Evolutionary conservation across 2,888 invertebrate species (phyloP).

Genomic region (Eupithecia tripunctaria): DNA sequence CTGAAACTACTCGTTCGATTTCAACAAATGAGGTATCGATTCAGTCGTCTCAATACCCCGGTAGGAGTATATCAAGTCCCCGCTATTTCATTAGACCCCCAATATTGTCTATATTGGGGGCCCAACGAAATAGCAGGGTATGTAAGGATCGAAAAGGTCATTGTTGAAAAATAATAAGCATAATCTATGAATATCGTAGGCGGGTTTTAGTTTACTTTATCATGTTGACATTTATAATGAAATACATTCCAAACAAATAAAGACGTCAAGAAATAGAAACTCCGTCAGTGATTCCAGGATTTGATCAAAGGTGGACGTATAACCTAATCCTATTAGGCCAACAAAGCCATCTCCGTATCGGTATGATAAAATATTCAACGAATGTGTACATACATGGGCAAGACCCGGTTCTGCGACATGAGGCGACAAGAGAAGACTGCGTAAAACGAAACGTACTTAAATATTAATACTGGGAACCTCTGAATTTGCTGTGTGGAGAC

Average conservation of each 20-base stretch:
- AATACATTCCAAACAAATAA: not conserved
- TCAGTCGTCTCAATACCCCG: too few relatives aligned
- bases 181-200: not conserved
- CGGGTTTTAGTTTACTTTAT: too few relatives aligned
- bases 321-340: not conserved
- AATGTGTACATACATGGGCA: not conserved
- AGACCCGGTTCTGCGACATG: not conserved
- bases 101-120: too few relatives aligned
- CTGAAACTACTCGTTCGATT: too few relatives aligned
- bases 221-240: not conserved
- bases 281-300: not conserved
- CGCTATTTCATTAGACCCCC: too few relatives aligned
- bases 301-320: not conserved
- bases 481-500: too few relatives aligned
- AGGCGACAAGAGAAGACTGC: not conserved
- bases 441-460: not conserved
- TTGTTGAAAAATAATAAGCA: too few relatives aligned
- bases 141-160: too few relatives aligned
- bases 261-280: not conserved
- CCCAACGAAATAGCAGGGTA: too few relatives aligned
- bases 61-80: too few relatives aligned
- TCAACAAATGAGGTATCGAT: too few relatives aligned
- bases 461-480: not conserved
- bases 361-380: conserved; percentile 6
- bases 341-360: not conserved